A percentile compares a stretch with the other conserved stretches of the same genome.
Evolutionary conservation across 2,888 invertebrate genomes (phyloP).

Genomic region (Protodeltote pygarga): DNA sequence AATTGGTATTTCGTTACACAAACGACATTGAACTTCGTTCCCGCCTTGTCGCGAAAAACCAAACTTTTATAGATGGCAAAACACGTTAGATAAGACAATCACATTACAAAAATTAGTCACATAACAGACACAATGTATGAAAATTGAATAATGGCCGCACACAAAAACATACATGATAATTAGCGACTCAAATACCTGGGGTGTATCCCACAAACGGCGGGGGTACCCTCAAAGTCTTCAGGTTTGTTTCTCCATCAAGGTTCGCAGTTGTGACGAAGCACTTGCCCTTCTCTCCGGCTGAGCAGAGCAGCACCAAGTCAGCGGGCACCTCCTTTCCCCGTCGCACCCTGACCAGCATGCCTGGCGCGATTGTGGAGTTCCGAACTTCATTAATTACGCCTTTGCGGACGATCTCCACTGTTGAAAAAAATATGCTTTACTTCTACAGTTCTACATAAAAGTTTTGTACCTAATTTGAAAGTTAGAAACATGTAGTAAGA

Average conservation of each 20-base stretch:
- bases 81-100: no score
- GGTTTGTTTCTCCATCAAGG: constrained; percentile 93
- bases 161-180: neutral
- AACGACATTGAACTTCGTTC: no score
- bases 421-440: constrained; percentile 6
- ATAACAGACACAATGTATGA: constrained; percentile 1
- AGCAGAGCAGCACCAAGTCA: constrained; percentile 91
- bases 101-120: constrained; percentile 5
- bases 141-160: neutral
- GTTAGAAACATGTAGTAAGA: no score
- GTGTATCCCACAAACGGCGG: constrained; percentile 75
- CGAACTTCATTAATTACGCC: constrained; percentile 85
- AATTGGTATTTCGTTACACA: no score
- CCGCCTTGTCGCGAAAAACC: no score
- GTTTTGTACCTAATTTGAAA: no score
- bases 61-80: no score
- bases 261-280: constrained; percentile 95
- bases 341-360: constrained; percentile 91
- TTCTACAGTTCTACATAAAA: no score
- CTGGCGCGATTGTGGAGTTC: constrained; percentile 89
- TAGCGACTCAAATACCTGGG: constrained; percentile 63
- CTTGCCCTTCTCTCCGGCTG: constrained; percentile 89
- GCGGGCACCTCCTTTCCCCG: constrained; percentile 93
- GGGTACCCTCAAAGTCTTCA: constrained; percentile 88
- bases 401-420: constrained; percentile 87